These are phyloP conservation scores for Lepus townsendii DNA, from an alignment of 2,797 vertebrate genomes.

Conservation along the genomic window DNA sequence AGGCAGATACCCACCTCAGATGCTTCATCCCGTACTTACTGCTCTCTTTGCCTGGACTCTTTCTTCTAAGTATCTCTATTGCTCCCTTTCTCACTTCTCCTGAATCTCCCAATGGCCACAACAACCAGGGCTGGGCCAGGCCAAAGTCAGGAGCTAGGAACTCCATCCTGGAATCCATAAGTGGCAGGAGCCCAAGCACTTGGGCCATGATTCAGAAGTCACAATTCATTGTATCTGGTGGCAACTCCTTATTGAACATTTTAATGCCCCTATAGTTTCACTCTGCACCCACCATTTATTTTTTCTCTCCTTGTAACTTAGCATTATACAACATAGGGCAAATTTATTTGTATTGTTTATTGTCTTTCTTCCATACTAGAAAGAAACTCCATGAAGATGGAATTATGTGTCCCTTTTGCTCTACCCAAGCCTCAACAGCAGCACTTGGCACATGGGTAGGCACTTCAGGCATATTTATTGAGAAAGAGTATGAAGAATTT, in stretches of 20 bases:
- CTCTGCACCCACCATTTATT: not conserved
- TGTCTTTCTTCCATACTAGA: not conserved
- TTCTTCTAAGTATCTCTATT: not conserved
- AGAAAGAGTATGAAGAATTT: not conserved
- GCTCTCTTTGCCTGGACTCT: not conserved
- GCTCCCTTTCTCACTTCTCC: not conserved
- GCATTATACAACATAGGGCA: not conserved
- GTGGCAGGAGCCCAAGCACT: too few relatives aligned
- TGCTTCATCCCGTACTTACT: not conserved
- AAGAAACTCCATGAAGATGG: not conserved
- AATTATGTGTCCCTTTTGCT: not conserved
- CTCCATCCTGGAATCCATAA: too few relatives aligned
- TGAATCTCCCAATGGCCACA: too few relatives aligned
- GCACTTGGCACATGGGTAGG: not conserved
- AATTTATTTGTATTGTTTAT: not conserved
- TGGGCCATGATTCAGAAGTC: not conserved
- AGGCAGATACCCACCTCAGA: not conserved
- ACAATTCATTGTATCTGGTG: not conserved
- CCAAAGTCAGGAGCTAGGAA: too few relatives aligned
- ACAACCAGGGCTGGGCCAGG: too few relatives aligned
- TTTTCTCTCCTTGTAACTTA: not conserved
- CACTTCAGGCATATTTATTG: not conserved
- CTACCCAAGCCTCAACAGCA: not conserved
- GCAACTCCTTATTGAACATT: not conserved
- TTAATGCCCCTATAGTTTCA: not conserved